These are phyloP conservation scores for Drosophila littoralis DNA, from an alignment of 1,140 invertebrate genomes.

Conservation along the genomic window DNA sequence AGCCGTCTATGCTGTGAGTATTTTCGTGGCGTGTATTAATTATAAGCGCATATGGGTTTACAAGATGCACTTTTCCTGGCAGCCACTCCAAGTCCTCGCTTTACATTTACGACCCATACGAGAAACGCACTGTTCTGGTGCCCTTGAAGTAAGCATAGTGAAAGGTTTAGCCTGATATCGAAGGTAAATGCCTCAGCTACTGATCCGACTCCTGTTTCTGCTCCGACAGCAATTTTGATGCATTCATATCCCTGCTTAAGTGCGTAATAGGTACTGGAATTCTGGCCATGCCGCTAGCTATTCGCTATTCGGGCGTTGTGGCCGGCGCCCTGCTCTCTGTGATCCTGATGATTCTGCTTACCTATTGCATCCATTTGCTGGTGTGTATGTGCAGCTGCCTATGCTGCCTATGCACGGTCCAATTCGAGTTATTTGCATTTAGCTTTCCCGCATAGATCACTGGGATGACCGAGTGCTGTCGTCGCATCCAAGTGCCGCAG, in stretches of 20 bases:
- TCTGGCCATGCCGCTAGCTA: constrained; percentile 64
- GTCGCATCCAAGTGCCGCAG: constrained; percentile 55
- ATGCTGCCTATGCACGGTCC: constrained; percentile 18
- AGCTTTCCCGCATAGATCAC: constrained; percentile 37
- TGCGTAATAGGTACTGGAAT: constrained; percentile 69
- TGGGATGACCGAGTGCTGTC: constrained; percentile 69
- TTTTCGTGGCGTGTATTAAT: neutral
- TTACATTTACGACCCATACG: constrained; percentile 65
- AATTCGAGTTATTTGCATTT: constrained; percentile 11
- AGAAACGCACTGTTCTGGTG: constrained; percentile 59
- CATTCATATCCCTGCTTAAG: constrained; percentile 62
- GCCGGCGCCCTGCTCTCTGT: constrained; percentile 40
- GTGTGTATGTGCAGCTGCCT: constrained; percentile 49
- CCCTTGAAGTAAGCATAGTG: constrained; percentile 57
- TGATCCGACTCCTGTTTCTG: neutral
- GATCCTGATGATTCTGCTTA: constrained; percentile 63
- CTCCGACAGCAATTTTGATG: constrained; percentile 53
- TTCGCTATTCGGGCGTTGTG: constrained; percentile 51
- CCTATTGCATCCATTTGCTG: constrained; percentile 71
- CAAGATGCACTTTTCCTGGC: neutral
- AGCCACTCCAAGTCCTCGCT: constrained; percentile 52
- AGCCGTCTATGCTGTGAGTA: constrained; percentile 41
- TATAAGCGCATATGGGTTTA: too few relatives aligned
- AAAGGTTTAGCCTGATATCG: neutral
- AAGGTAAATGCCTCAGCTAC: neutral